These are phyloP conservation scores for Onychostruthus taczanowskii DNA, from an alignment of 2,113 vertebrate species.

Conservation along the genomic window DNA sequence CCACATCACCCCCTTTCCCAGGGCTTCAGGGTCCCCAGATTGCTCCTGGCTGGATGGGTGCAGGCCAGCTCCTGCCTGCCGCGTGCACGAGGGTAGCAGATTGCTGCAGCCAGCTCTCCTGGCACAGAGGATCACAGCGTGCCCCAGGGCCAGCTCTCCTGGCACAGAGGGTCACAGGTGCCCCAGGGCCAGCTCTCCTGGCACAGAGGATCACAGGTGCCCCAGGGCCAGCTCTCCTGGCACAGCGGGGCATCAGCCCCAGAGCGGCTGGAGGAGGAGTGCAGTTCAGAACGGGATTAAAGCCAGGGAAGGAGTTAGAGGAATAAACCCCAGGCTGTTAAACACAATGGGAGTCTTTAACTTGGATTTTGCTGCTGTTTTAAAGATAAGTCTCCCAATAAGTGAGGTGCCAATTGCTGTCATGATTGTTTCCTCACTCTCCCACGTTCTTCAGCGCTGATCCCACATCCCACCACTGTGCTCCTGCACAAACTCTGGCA, in stretches of 20 bases:
- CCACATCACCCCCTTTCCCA: not conserved
- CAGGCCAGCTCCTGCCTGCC: not conserved
- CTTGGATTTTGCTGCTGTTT: not conserved
- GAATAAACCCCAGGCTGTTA: not conserved
- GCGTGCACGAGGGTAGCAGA: not conserved
- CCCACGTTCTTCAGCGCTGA: not conserved
- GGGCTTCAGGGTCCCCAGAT: not conserved
- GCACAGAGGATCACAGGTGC: not conserved
- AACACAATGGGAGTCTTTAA: not conserved
- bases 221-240: not conserved
- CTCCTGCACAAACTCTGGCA: not conserved
- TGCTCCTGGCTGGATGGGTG: not conserved
- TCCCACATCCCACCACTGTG: not conserved
- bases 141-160: not conserved
- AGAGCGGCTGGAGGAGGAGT: not conserved
- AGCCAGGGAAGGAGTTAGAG: not conserved
- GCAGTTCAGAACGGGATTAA: not conserved
- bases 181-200: not conserved
- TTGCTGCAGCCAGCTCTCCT: not conserved
- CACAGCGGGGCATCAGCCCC: not conserved
- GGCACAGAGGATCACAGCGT: not conserved
- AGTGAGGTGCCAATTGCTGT: not conserved
- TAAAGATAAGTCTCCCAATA: not conserved
- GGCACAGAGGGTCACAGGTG: not conserved
- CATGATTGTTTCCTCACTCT: not conserved